These are phyloP conservation scores for Agapornis roseicollis DNA, from an alignment of 2,113 vertebrate genomes.

Conservation along the genomic window DNA sequence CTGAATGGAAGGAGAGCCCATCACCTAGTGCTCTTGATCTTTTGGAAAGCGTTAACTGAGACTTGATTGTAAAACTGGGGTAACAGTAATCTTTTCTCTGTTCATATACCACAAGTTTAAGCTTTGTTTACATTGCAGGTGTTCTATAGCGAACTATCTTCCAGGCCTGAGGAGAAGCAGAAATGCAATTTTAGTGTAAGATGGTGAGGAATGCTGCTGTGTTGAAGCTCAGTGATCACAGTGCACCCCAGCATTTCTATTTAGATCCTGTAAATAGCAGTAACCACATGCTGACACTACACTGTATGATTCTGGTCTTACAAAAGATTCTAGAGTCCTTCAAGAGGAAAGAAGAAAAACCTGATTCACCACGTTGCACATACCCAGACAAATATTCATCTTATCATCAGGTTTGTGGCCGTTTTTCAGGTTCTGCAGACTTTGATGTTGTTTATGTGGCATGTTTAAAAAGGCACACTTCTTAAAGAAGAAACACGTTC, in stretches of 20 bases:
- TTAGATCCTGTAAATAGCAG: neutral
- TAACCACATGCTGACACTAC: neutral
- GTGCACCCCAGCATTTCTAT: accelerated
- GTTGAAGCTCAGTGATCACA: neutral
- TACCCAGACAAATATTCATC: conserved; percentile 29
- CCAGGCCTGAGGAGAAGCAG: neutral
- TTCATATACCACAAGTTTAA: neutral
- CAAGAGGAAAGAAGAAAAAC: conserved; percentile 57
- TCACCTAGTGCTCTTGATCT: neutral
- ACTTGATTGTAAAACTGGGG: neutral
- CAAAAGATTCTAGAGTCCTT: neutral
- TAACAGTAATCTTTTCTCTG: neutral
- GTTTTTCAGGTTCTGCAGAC: conserved; percentile 52
- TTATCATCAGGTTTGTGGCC: neutral
- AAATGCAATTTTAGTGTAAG: neutral
- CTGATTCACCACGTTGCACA: neutral
- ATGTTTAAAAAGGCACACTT: neutral
- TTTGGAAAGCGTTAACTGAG: neutral
- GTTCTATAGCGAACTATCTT: neutral
- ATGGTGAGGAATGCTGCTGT: neutral
- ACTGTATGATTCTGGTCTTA: neutral
- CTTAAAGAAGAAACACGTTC: neutral
- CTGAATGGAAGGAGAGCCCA: neutral
- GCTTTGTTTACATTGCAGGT: neutral
- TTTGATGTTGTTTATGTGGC: neutral